phyloP scores from a whole-genome alignment of 2,888 invertebrate genomes.

The Andrena praecox region DNA sequence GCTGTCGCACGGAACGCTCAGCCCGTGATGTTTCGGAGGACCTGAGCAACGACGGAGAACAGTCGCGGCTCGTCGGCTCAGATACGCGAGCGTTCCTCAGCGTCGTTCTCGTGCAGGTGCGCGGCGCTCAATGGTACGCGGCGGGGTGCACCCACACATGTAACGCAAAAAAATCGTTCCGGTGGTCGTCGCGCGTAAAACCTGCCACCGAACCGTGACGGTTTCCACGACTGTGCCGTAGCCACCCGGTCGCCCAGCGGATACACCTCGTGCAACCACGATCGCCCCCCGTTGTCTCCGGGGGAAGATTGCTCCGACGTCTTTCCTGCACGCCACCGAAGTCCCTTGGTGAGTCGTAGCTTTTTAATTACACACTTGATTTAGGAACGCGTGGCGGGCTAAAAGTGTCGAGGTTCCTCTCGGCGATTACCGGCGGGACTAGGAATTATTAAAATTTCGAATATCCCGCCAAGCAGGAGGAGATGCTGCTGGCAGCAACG shows the following conservation, averaged over 20 bases:
- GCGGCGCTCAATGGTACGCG: constrained; percentile 29
- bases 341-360: constrained; percentile 29
- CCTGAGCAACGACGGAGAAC: background rate
- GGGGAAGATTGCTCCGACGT: background rate
- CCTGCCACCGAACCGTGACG: background rate
- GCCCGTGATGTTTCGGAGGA: background rate
- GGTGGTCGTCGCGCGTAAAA: constrained; percentile 34
- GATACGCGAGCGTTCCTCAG: background rate
- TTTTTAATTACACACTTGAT: background rate
- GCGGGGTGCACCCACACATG: constrained; percentile 14
- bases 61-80: background rate
- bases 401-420: background rate
- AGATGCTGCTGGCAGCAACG: background rate
- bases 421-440: background rate
- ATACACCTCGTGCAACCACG: constrained; percentile 5
- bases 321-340: background rate
- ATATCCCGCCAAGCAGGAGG: constrained; percentile 30
- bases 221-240: constrained; percentile 3
- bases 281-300: background rate
- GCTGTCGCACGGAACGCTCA: background rate
- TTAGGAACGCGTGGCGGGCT: too few relatives aligned
- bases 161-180: constrained; percentile 18
- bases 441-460: constrained; percentile 12
- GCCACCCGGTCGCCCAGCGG: background rate
- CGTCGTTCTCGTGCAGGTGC: background rate